Evolutionary conservation across 2,113 vertebrate genomes (phyloP), one percentile per base, ranked within the genome.

Genomic region (Urocynchramus pylzowi): DNA sequence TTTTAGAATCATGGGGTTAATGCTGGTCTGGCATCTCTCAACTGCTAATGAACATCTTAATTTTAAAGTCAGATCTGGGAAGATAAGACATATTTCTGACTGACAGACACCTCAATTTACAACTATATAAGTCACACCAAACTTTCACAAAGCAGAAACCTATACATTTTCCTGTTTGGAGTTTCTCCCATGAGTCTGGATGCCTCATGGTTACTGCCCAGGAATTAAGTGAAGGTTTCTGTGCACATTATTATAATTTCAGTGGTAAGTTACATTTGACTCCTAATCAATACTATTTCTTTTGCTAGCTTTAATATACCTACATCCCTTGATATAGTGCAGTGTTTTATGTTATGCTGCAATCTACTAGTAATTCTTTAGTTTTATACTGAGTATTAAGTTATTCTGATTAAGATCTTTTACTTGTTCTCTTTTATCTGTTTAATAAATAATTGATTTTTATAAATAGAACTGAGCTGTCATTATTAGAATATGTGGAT

Each of bases 201-300:
- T 4, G 1, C 20, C 26, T 27, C 31, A 27, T 1, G 33, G 13
- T 49, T 49, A 49, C 24, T 49, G 23, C 23, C 23, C 49, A 49
- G 49, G 49, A 11, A 4, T 63, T n/a, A 42, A 64, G 19, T 28
- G 30, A n/a, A 53, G 47, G 14, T n/a, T 42, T 42, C 10, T 52
- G 30, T 28, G 30, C 24, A 27, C 30, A n/a, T 42, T 28, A 42
- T 42, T 4, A 0, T n/a, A 8, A 52, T 63, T 63, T 52, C 45
- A 42, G 17, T 27, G 30, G 18, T 78, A 27, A 63, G 2, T 42
- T 42, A 17, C 23, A 17, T 28, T n/a, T 0, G 1, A 42, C 23
- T 52, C 13, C 23, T n/a, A 63, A 52, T 42, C 59, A 78, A 42
- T n/a, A 22, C 30, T 52, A 6, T 63, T n/a, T 63, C 11, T 64